phyloP scores from a whole-genome alignment of 2,888 invertebrate species.

The Xestobium rufovillosum region DNA sequence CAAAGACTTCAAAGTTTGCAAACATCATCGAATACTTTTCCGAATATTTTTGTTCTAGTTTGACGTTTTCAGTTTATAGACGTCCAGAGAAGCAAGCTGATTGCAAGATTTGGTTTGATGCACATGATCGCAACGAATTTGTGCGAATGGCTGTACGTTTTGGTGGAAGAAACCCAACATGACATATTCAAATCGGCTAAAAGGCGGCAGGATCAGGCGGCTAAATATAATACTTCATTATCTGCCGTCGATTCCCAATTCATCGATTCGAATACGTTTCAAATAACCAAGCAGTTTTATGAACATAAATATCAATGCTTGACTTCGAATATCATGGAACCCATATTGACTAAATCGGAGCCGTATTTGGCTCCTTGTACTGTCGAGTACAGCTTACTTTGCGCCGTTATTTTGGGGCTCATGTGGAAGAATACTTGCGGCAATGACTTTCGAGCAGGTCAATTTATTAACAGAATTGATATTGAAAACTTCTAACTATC shows the following conservation, averaged over 20 bases:
- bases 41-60: too few relatives aligned
- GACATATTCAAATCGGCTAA: slow-evolving; percentile 62
- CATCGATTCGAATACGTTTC: slow-evolving; percentile 24
- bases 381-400: slow-evolving; percentile 86
- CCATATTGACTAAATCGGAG: slow-evolving; percentile 24
- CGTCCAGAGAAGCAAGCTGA: slow-evolving; percentile 55
- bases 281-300: slow-evolving; percentile 24
- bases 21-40: too few relatives aligned
- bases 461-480: neutral
- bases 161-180: slow-evolving; percentile 80
- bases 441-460: neutral
- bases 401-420: slow-evolving; percentile 80
- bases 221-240: slow-evolving; percentile 19
- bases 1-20: too few relatives aligned
- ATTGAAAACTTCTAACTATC: too few relatives aligned
- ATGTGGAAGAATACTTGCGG: slow-evolving; percentile 76
- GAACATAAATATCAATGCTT: slow-evolving; percentile 25
- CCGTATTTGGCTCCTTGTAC: slow-evolving; percentile 81
- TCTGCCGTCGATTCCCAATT: slow-evolving; percentile 22
- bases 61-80: slow-evolving; percentile 45
- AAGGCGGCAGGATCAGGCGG: slow-evolving; percentile 18
- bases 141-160: slow-evolving; percentile 83
- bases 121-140: slow-evolving; percentile 89
- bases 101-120: slow-evolving; percentile 85
- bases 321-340: slow-evolving; percentile 25